Conservation (phyloP, 2,797 vertebrate species). For the Podarcis lilfordi region DNA sequence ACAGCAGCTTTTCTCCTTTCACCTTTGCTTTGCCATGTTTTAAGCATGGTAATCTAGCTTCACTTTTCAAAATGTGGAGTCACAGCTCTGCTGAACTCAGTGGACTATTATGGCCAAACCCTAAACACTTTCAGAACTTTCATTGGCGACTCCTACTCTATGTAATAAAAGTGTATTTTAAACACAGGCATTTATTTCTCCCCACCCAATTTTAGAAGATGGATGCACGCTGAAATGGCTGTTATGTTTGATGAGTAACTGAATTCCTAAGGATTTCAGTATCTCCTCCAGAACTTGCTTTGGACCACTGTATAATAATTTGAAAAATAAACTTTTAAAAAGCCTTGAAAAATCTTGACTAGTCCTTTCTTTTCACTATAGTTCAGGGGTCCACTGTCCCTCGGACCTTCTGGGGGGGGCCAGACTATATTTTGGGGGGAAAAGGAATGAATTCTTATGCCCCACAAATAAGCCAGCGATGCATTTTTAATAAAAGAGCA, state of each 20-base stretch:
- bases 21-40: constrained; percentile 37
- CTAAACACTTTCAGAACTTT: constrained; percentile 46
- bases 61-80: constrained; percentile 41
- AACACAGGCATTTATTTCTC: background rate
- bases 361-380: constrained; percentile 20
- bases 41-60: constrained; percentile 48
- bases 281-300: background rate
- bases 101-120: background rate
- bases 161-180: background rate
- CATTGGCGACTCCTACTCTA: background rate
- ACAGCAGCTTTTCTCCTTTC: constrained; percentile 26
- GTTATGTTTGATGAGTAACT: background rate
- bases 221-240: too few species aligned
- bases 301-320: background rate
- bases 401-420: too few species aligned
- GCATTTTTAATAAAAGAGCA: too few species aligned
- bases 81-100: background rate
- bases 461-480: too few species aligned
- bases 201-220: background rate
- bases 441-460: too few species aligned
- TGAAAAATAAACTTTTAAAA: background rate
- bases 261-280: background rate
- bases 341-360: background rate
- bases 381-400: too few species aligned
- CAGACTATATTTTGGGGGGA: too few species aligned